Evolutionary conservation across 2,888 invertebrate species (phyloP), one percentile per base, ranked within the genome.

Genomic region (Argyra leucocephala): DNA sequence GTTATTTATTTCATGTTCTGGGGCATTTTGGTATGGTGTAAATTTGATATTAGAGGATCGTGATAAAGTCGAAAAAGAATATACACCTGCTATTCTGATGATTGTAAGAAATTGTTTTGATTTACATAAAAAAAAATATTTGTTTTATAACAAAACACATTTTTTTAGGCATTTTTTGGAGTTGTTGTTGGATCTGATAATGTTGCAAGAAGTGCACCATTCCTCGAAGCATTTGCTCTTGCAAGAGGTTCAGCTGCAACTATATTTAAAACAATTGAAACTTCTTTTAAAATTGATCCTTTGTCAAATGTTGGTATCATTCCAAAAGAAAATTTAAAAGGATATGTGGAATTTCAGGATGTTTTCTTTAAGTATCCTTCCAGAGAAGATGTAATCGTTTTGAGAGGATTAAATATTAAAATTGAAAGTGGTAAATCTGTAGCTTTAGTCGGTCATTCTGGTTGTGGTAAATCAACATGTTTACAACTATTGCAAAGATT

Each of bases 21-120:
- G 91, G 0, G 86, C 89, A 0, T 91, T 92, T 75, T 91, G 90
- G 89, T 91, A 90, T 75, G 92, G 92, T 0, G 86, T 89, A 0
- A 83, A 84, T 66, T 82, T 91, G 15, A 89, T 91, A 67, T 73
- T 90, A 57, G 84, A 86, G 0, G 86, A 86, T 75, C 82, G 87
- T 21, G 77, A 82, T 1, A 82, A 83, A 57, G 81, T 78, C 0
- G 75, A 78, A 5, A 86, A 87, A 6, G 81, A 84, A 26, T 90
- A 90, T 70, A 88, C 86, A 0, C 85, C 90, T 0, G 87, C 87
- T 2, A 87, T 86, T 6, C 78, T 91, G 88, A 89, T 73, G 90
- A 88, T 76, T 83, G 84, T 80, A 66, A 6, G 10, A n/a, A n/a
- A 31, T 31, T 10, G 12, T 10, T 10, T 31, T 10, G 12, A 26